phyloP scores from a whole-genome alignment of 2,888 invertebrate species.

The Liopterus haemorrhoidalis region DNA sequence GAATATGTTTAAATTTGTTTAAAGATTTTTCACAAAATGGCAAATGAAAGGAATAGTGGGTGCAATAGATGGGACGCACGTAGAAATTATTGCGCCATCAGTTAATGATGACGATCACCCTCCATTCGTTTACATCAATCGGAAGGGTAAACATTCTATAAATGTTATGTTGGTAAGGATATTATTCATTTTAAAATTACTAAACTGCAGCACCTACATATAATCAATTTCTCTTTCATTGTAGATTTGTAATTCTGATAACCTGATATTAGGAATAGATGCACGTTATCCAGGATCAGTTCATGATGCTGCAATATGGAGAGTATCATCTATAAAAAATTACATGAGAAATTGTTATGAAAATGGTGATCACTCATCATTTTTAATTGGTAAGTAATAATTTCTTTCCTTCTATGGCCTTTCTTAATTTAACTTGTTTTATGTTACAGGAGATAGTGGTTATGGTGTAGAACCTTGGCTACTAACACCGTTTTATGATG shows the following conservation, averaged over 20 bases:
- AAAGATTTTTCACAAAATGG: constrained; percentile 6
- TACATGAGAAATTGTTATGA: constrained; percentile 5
- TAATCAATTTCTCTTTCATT: background rate
- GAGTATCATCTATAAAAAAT: constrained; percentile 4
- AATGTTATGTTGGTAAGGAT: constrained; percentile 4
- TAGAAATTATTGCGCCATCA: constrained; percentile 9
- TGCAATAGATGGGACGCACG: constrained; percentile 9
- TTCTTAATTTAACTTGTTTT: background rate
- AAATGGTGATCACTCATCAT: constrained; percentile 4
- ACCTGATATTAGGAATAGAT: constrained; percentile 4
- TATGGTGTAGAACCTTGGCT: constrained; percentile 9
- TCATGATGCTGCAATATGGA: constrained; percentile 8
- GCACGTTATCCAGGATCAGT: constrained; percentile 12
- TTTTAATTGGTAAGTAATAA: constrained; percentile 1
- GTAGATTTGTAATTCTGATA: constrained; percentile 6
- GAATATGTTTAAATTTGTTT: background rate
- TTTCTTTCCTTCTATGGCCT: too few species aligned
- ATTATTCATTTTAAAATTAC: background rate
- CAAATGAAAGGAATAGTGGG: constrained; percentile 3
- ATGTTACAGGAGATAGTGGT: constrained; percentile 11
- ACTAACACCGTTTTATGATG: constrained; percentile 10
- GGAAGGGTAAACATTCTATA: constrained; percentile 9
- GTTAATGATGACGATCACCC: constrained; percentile 8
- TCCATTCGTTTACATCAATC: constrained; percentile 11
- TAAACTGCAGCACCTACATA: too few species aligned